Evolutionary conservation across 2,113 vertebrate genomes (phyloP).

Genomic region (Climacteris rufus): DNA sequence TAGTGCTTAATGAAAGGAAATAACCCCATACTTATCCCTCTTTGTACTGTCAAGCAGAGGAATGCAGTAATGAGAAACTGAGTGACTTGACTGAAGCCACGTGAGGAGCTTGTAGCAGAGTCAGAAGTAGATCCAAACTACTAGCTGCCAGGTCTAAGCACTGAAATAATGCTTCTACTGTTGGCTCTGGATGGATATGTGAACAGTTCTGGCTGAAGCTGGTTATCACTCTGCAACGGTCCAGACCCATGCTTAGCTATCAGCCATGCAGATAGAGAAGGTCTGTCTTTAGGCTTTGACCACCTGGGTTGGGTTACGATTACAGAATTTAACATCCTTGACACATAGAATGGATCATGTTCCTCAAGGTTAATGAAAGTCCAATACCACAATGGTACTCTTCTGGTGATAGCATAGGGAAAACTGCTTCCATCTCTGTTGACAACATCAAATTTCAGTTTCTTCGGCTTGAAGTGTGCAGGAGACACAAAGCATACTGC

Average conservation of each 20-base stretch:
- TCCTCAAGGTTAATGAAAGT: background rate
- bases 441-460: background rate
- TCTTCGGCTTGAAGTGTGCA: background rate
- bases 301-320: background rate
- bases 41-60: background rate
- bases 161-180: background rate
- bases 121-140: background rate
- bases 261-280: background rate
- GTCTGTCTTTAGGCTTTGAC: background rate
- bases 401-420: background rate
- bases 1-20: background rate
- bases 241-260: accelerated
- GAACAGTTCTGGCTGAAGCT: background rate
- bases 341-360: background rate
- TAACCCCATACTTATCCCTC: background rate
- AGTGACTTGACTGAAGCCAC: background rate
- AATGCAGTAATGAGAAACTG: background rate
- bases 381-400: background rate
- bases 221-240: background rate
- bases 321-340: background rate
- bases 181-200: background rate
- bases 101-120: background rate
- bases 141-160: background rate
- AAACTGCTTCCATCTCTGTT: background rate
- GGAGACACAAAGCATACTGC: background rate